Percentiles rank a stretch among this genome's conserved stretches.
phyloP scores from a whole-genome alignment of 92 coral and sea anemone species.

The Meandrina meandrites region DNA sequence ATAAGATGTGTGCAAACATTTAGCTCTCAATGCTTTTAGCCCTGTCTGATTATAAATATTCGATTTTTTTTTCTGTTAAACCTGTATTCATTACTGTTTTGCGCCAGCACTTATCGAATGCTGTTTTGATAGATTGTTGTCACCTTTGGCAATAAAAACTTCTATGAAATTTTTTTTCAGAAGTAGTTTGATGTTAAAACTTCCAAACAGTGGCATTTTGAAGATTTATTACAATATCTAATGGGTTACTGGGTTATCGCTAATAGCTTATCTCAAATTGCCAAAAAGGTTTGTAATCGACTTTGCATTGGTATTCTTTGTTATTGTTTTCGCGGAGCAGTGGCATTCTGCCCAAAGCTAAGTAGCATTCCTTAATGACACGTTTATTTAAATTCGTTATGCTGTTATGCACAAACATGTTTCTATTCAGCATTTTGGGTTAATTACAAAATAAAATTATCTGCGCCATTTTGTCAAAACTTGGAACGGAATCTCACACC shows the following conservation, averaged over 20 bases:
- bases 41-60: background rate
- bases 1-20: background rate
- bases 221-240: background rate
- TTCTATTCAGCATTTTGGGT: background rate
- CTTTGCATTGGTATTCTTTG: background rate
- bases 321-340: background rate
- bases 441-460: background rate
- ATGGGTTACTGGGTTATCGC: too few species aligned
- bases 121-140: background rate
- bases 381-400: background rate
- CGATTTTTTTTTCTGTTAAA: background rate
- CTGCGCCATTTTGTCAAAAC: too few species aligned
- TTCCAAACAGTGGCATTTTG: background rate
- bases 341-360: slow-evolving; percentile 1
- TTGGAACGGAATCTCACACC: background rate
- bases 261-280: background rate
- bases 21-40: background rate
- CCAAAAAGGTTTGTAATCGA: background rate
- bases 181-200: background rate
- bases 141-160: background rate
- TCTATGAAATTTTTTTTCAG: background rate
- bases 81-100: too few species aligned
- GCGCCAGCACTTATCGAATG: background rate
- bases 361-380: background rate
- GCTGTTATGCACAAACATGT: background rate